phyloP scores from a whole-genome alignment of 2,797 vertebrate species.

The Diplodus puntazzo region DNA sequence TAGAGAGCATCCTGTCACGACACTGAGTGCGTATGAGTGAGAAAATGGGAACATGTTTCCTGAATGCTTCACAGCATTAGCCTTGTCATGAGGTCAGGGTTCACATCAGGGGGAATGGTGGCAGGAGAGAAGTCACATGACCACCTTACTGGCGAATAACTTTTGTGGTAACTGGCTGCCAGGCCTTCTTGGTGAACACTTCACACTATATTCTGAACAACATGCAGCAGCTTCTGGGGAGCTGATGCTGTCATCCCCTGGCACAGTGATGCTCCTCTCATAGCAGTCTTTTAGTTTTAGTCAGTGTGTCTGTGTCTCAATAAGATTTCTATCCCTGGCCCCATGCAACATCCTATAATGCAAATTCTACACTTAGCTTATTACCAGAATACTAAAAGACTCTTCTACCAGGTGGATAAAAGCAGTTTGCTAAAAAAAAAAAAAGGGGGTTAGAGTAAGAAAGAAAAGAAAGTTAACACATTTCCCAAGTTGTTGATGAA shows the following conservation, averaged over 20 bases:
- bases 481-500: not conserved
- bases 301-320: conserved; percentile 34
- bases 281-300: conserved; percentile 19
- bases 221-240: conserved; percentile 51
- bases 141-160: conserved; percentile 27
- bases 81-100: conserved; percentile 64
- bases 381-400: not conserved
- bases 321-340: conserved; percentile 20
- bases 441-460: not conserved
- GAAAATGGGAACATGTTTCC: conserved; percentile 66
- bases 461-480: not conserved
- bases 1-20: conserved; percentile 59
- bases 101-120: conserved; percentile 56
- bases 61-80: conserved; percentile 50
- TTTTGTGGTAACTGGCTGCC: conserved; percentile 56
- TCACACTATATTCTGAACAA: conserved; percentile 48
- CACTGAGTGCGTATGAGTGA: conserved; percentile 49
- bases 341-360: conserved; percentile 3
- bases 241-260: conserved; percentile 65
- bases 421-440: not conserved
- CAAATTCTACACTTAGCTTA: not conserved
- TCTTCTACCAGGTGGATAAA: not conserved
- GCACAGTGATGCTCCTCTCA: conserved; percentile 27
- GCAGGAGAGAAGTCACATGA: conserved; percentile 57
- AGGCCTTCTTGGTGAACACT: conserved; percentile 69